Percentiles rank a stretch among this genome's conserved stretches.
phyloP scores from a whole-genome alignment of 2,113 vertebrate genomes.

The Plestiodon gilberti region DNA sequence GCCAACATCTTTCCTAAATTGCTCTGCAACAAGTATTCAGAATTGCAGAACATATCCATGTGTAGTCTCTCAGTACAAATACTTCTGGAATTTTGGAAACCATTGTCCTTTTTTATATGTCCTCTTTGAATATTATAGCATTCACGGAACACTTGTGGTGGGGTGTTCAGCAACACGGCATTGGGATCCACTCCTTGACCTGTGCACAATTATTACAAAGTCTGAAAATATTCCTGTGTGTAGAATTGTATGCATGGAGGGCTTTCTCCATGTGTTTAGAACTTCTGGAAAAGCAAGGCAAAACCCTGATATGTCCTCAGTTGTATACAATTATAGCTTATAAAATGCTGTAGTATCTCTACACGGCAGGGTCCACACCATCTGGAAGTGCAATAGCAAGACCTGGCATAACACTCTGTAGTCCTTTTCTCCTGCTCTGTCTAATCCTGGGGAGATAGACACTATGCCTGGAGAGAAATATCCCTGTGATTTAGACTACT shows the following conservation, averaged over 20 bases:
- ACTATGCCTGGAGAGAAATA: too few relatives aligned
- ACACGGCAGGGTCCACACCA: too few relatives aligned
- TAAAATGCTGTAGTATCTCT: neutral
- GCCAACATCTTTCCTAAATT: neutral
- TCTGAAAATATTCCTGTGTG: too few relatives aligned
- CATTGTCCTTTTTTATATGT: neutral
- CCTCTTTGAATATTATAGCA: neutral
- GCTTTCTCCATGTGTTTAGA: neutral
- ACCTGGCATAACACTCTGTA: too few relatives aligned
- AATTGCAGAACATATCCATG: neutral
- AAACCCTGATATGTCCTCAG: neutral
- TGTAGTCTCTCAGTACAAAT: neutral
- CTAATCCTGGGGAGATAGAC: too few relatives aligned
- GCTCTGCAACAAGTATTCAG: neutral
- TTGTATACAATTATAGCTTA: neutral
- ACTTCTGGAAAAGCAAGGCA: neutral
- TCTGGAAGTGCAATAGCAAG: too few relatives aligned
- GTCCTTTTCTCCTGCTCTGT: too few relatives aligned
- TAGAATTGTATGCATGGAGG: neutral
- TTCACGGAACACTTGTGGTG: neutral
- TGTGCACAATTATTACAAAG: neutral
- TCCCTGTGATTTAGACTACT: too few relatives aligned
- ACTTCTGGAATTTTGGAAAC: neutral
- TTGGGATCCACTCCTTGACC: too few relatives aligned
- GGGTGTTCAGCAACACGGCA: fast-evolving